A percentile compares a stretch with the other conserved stretches of the same genome.
These are phyloP conservation scores for Malthinus seriepunctatus DNA, from an alignment of 2,888 invertebrate genomes.

Conservation along the genomic window DNA sequence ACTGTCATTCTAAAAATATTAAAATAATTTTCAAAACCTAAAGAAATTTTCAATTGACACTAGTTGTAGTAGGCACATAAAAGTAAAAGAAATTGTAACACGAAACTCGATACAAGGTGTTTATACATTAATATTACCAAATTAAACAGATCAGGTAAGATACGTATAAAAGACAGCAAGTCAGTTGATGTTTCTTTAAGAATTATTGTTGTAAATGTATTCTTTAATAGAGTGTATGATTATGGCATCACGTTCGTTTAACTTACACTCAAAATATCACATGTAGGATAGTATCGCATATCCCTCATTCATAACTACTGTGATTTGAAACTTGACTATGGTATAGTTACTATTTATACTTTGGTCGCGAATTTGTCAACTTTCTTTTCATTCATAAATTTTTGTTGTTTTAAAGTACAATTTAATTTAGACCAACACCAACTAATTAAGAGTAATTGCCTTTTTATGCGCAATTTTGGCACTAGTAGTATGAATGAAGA, in stretches of 20 bases:
- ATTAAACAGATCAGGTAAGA: slow-evolving; percentile 12
- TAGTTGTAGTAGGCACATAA: background rate
- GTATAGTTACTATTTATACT: slow-evolving; percentile 17
- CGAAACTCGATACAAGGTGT: slow-evolving; percentile 1
- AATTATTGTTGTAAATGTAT: slow-evolving; percentile 15
- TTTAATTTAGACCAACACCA: too few relatives aligned
- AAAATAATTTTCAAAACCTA: background rate
- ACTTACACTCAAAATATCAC: slow-evolving; percentile 35
- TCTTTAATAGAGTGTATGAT: slow-evolving; percentile 13
- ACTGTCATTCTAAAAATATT: background rate
- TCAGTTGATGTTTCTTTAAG: slow-evolving; percentile 7
- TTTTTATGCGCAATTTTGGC: too few relatives aligned
- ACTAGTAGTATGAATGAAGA: too few relatives aligned
- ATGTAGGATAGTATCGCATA: slow-evolving; percentile 31
- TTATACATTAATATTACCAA: slow-evolving; percentile 6
- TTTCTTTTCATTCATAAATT: slow-evolving; percentile 34
- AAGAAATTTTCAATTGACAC: background rate
- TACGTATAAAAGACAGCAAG: slow-evolving; percentile 7
- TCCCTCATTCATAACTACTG: slow-evolving; percentile 35
- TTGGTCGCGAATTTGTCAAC: slow-evolving; percentile 33
- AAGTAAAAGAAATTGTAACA: background rate
- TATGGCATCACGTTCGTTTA: slow-evolving; percentile 29
- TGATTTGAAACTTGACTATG: slow-evolving; percentile 33
- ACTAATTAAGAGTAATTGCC: too few relatives aligned
- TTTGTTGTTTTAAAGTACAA: slow-evolving; percentile 12